Percentiles rank a stretch among this genome's conserved stretches.
phyloP scores from a whole-genome alignment of 2,113 vertebrate genomes.

The mouse (Mus musculus) region DNA sequence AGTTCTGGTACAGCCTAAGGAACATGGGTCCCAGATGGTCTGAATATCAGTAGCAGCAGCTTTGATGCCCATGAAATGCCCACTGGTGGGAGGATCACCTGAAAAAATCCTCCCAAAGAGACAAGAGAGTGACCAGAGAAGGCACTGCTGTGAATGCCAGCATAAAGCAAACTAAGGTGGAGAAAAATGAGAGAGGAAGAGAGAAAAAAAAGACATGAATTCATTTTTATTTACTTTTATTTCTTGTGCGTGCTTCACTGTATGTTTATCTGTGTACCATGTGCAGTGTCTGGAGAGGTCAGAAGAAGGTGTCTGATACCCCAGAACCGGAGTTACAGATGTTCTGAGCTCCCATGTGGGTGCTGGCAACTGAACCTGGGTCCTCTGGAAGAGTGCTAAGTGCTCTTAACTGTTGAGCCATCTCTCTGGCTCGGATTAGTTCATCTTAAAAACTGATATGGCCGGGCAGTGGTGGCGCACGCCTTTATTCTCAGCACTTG shows the following conservation, averaged over 20 bases:
- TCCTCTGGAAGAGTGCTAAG: not conserved
- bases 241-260: not conserved
- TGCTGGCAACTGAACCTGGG: not conserved
- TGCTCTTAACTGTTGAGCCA: not conserved
- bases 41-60: not conserved
- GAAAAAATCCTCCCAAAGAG: slow-evolving; percentile 42
- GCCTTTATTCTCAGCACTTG: too few relatives aligned
- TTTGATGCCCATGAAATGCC: not conserved
- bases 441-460: not conserved
- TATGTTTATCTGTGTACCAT: not conserved
- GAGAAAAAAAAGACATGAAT: not conserved
- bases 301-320: not conserved
- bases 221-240: not conserved
- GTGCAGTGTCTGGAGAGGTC: not conserved
- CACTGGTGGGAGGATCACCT: not conserved
- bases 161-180: not conserved
- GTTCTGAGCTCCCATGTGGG: not conserved
- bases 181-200: not conserved
- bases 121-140: not conserved
- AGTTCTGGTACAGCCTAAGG: not conserved
- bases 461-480: too few relatives aligned
- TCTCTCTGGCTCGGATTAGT: not conserved
- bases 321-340: not conserved
- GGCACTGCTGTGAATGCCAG: slow-evolving; percentile 10
- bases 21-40: not conserved